A percentile compares a stretch with the other conserved stretches of the same genome.
phyloP scores from a whole-genome alignment of 2,113 vertebrate genomes.

The Gulo gulo region DNA sequence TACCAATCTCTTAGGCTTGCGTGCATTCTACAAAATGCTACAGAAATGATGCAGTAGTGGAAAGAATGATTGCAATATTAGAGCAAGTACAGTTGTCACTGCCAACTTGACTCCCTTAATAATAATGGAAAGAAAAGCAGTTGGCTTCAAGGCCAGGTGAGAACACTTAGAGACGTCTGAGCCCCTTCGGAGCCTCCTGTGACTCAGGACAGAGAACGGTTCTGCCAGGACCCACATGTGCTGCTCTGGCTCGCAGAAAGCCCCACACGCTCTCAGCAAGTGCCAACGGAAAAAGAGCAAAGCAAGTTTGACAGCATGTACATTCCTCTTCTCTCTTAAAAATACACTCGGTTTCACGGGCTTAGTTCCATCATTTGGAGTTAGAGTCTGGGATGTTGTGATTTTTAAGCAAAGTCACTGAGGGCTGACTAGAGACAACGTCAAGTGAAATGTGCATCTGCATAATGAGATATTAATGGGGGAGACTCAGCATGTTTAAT shows the following conservation, averaged over 20 bases:
- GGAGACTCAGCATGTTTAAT: background rate
- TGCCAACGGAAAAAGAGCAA: conserved; percentile 56
- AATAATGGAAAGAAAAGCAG: conserved; percentile 49
- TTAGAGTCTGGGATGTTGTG: background rate
- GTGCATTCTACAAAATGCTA: background rate
- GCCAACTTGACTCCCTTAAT: conserved; percentile 51
- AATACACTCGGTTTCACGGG: background rate
- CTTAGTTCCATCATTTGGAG: background rate
- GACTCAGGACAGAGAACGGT: background rate
- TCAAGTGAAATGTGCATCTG: background rate
- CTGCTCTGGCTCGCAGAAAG: conserved; percentile 38
- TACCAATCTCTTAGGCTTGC: background rate
- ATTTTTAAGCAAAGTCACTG: background rate
- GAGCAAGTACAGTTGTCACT: conserved; percentile 17
- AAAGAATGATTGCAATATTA: conserved; percentile 65
- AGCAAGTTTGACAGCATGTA: background rate
- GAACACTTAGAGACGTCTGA: conserved; percentile 32
- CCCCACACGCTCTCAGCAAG: background rate
- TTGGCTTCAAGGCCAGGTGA: conserved; percentile 60
- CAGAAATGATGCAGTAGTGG: conserved; percentile 47
- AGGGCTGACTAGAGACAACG: background rate
- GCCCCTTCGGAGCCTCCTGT: background rate
- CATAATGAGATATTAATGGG: conserved; percentile 5
- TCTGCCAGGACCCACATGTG: conserved; percentile 47
- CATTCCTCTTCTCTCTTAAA: conserved; percentile 12